phyloP scores from a whole-genome alignment of 2,113 vertebrate species.

The Saguinus midas region DNA sequence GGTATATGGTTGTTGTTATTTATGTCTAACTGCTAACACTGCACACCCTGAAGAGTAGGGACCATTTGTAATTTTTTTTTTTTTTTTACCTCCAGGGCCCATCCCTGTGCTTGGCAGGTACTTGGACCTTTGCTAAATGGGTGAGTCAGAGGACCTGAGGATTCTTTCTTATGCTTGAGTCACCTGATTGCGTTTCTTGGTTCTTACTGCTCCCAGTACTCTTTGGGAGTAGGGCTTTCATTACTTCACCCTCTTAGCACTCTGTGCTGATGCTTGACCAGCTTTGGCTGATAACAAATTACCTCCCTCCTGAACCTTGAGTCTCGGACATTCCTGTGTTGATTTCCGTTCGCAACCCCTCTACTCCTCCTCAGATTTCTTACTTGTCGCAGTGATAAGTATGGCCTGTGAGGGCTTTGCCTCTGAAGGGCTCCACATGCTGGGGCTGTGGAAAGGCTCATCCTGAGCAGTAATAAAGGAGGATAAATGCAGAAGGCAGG shows the following conservation, averaged over 20 bases:
- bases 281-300: background rate
- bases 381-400: background rate
- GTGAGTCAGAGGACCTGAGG: slow-evolving; percentile 28
- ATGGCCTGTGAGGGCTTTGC: background rate
- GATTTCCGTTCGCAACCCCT: background rate
- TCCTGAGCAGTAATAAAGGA: background rate
- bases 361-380: background rate
- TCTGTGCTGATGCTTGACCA: background rate
- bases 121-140: background rate
- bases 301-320: background rate
- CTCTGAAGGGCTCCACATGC: background rate
- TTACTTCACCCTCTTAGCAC: background rate
- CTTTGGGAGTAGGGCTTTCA: background rate
- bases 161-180: background rate
- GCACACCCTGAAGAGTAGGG: background rate
- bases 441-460: background rate
- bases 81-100: background rate
- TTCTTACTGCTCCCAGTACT: background rate
- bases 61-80: background rate
- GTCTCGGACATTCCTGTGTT: background rate
- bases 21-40: background rate
- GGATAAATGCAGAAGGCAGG: background rate
- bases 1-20: background rate
- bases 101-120: background rate
- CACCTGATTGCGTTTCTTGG: background rate